These are phyloP conservation scores for Hoplostethus atlanticus DNA, from an alignment of 2,797 vertebrate species.

Conservation along the genomic window DNA sequence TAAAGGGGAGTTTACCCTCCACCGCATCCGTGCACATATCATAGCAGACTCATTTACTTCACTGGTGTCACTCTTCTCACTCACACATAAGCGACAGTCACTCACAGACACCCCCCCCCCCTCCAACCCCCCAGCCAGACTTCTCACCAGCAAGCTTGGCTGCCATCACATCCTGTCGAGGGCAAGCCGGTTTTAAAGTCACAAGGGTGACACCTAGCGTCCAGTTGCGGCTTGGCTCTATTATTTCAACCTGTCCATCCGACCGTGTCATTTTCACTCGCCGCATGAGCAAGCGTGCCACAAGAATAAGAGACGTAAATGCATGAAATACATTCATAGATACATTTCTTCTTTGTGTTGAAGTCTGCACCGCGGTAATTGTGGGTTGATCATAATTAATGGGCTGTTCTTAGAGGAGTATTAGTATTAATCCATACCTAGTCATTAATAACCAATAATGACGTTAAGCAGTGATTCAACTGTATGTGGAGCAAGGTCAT, in stretches of 20 bases:
- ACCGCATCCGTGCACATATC: constrained; percentile 31
- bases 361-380: constrained; percentile 36
- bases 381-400: constrained; percentile 46
- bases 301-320: constrained; percentile 43
- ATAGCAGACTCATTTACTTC: constrained; percentile 46
- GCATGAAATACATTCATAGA: background rate
- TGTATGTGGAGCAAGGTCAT: constrained; percentile 37
- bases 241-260: constrained; percentile 37
- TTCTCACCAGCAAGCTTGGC: constrained; percentile 51
- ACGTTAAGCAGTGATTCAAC: constrained; percentile 39
- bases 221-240: constrained; percentile 46
- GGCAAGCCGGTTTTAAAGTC: constrained; percentile 80
- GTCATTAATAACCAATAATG: constrained; percentile 18
- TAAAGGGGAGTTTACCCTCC: constrained; percentile 15
- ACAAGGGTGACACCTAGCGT: constrained; percentile 91
- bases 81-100: constrained; percentile 38
- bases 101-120: constrained; percentile 8
- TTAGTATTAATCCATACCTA: constrained; percentile 45
- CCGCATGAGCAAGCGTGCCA: constrained; percentile 19
- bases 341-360: constrained; percentile 51
- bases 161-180: constrained; percentile 63
- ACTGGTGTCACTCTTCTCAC: constrained; percentile 54
- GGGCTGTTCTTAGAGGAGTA: constrained; percentile 61
- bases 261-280: constrained; percentile 51
- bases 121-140: constrained; percentile 18